Base-by-base conservation (phyloP, 2,797 vertebrate genomes). In the Microcaecilia unicolor region DNA sequence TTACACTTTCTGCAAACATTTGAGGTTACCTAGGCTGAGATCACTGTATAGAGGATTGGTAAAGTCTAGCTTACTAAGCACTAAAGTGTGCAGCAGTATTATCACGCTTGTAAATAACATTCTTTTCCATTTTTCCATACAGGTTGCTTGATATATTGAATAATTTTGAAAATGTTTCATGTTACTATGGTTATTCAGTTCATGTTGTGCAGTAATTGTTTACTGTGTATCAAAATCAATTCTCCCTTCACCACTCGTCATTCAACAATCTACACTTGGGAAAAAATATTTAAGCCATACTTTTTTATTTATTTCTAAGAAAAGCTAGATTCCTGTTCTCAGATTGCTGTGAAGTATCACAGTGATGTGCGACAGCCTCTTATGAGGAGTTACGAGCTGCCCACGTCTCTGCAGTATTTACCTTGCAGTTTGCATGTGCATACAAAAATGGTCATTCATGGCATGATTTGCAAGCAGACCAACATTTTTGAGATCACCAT, bases 191-290 rank as follows among this genome's bases (percentile, higher is more conserved):
- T n/a, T n/a, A n/a, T n/a, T n/a, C n/a, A n/a, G n/a, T n/a, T n/a
- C n/a, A n/a, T n/a, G n/a, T 2, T 3, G 10, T 3, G 25, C 12
- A 15, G 1, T 0, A 34, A 21, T 28, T 0, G 0, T 10, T 19
- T n/a, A 18, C 17, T 15, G 18, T 11, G 7, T 4, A 8, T 11
- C 13, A 20, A 7, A 2, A 12, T 6, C 18, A 25, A 15, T 13
- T 34, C 15, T 10, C 10, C 12, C 14, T 11, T 18, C 29, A 11
- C 5, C 3, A 22, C 24, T 12, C 5, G 14, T 35, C 24, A 21
- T 15, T 12, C 15, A 4, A 19, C 9, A 15, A 8, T 22, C 19
- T 15, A 14, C n/a, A 28, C 23, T 32, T 0, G 1, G 27, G 9
- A 29, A 11, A n/a, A 3, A 17, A 28, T 10, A 30, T 6, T 21